Base-by-base conservation (phyloP, 2,113 vertebrate genomes). In the Myxocyprinus asiaticus region DNA sequence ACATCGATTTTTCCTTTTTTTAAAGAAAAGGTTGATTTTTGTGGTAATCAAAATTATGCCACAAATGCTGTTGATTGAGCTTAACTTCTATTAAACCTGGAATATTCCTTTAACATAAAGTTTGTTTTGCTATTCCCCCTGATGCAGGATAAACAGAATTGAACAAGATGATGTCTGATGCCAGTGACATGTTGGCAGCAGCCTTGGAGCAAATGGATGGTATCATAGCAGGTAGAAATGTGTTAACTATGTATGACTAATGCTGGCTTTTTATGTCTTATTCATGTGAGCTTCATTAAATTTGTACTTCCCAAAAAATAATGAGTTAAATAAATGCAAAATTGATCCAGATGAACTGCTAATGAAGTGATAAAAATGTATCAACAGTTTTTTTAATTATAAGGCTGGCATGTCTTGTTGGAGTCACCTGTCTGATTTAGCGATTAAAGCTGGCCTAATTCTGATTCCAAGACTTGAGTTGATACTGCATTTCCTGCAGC, bases 131-230 rank as follows among this genome's bases (percentile, higher is more conserved):
- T 64, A 67, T 2, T 22, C 81, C 2, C 67, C 9, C 84, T 9
- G 7, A 67, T 82, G 7, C 66, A 92, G 90, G 73, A 80, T 83
- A 45, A 47, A 61, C 61, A 53, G 47, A 48, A 12, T 47, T 85
- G 66, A 96, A 55, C 73, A 76, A 93, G 85, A 98, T 99, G 96
- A 99, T 98, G 97, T 95, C 94, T 47, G 97, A 99, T 87, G 98
- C 97, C 84, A 98, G 98, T 84, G 98, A 99, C 83, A 99, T 99
- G 98, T 89, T 99, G 88, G 98, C 97, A 14, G 97, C 97, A 0
- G 98, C 97, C 47, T 83, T 99, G 91, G 98, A 99, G 90, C 98
- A 99, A 91, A 99, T 99, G 98, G 98, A 99, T 65, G 98, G 97
- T n/a, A 98, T 99, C 69, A 99, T 98, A 84, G 98, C 97, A 94